phyloP scores from a whole-genome alignment of 2,113 vertebrate species.

The Crocuta crocuta region DNA sequence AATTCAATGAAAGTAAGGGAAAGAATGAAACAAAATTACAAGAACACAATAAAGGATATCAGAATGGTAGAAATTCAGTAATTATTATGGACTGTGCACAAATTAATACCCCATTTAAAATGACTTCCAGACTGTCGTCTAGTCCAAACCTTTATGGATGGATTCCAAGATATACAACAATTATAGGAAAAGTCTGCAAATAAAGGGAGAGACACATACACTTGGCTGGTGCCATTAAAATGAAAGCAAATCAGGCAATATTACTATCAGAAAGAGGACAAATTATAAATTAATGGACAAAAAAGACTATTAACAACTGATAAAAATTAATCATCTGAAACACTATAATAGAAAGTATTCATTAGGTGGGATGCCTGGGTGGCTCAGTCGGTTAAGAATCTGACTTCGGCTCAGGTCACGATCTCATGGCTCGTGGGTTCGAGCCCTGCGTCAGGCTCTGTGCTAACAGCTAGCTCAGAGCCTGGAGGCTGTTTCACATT shows the following conservation, averaged over 20 bases:
- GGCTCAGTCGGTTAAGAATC: too few species aligned
- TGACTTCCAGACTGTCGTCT: background rate
- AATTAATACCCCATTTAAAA: background rate
- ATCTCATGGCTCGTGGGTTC: too few species aligned
- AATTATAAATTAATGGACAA: background rate
- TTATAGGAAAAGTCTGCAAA: background rate
- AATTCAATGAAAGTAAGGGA: background rate
- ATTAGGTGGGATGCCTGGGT: too few species aligned
- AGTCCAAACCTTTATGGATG: background rate
- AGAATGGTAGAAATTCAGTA: background rate
- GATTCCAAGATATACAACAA: background rate
- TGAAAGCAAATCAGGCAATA: background rate
- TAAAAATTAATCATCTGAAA: background rate
- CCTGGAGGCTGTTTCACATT: too few species aligned
- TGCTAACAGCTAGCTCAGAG: too few species aligned
- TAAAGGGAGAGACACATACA: background rate
- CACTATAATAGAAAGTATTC: background rate
- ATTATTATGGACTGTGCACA: background rate
- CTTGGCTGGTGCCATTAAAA: background rate
- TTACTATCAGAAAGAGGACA: background rate
- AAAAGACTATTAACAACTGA: background rate
- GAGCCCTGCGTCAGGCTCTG: too few species aligned
- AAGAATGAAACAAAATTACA: background rate
- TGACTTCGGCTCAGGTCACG: too few species aligned
- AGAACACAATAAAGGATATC: background rate